Conservation (phyloP, 2,888 invertebrate genomes). For the Metopia argyrocephala region DNA sequence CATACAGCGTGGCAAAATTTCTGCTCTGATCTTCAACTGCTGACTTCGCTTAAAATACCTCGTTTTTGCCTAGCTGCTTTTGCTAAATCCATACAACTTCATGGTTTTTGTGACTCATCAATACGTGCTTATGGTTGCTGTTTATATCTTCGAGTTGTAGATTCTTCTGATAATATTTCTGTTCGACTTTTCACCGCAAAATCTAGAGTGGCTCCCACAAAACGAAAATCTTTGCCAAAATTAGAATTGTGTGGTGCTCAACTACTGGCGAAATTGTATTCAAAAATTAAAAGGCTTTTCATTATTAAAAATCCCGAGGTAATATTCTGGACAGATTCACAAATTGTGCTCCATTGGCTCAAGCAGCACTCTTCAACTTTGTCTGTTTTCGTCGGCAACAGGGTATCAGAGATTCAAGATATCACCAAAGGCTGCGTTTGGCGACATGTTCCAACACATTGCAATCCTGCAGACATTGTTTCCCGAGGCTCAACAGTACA, state of each 20-base stretch:
- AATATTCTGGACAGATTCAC: not conserved
- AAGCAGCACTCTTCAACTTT: constrained; percentile 55
- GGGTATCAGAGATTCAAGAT: constrained; percentile 58
- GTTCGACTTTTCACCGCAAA: constrained; percentile 18
- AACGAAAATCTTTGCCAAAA: too few relatives aligned
- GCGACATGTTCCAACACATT: constrained; percentile 55
- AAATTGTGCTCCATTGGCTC: constrained; percentile 61
- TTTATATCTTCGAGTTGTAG: constrained; percentile 25
- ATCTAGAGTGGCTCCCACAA: not conserved
- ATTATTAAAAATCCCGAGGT: too few relatives aligned
- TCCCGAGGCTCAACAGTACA: constrained; percentile 46
- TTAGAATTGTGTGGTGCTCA: constrained; percentile 39
- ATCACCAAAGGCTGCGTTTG: constrained; percentile 33
- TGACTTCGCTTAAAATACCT: constrained; percentile 18
- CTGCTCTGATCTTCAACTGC: not conserved
- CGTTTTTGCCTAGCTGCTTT: constrained; percentile 15
- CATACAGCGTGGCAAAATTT: not conserved
- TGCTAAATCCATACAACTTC: constrained; percentile 27
- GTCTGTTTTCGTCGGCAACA: constrained; percentile 61
- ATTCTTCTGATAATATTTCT: not conserved
- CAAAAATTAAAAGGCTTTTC: constrained; percentile 5
- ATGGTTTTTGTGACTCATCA: constrained; percentile 49
- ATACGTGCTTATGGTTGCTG: constrained; percentile 48
- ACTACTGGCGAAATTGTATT: constrained; percentile 18
- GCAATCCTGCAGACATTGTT: constrained; percentile 57